phyloP scores from a whole-genome alignment of 2,888 invertebrate genomes.

The Sicus ferrugineus region DNA sequence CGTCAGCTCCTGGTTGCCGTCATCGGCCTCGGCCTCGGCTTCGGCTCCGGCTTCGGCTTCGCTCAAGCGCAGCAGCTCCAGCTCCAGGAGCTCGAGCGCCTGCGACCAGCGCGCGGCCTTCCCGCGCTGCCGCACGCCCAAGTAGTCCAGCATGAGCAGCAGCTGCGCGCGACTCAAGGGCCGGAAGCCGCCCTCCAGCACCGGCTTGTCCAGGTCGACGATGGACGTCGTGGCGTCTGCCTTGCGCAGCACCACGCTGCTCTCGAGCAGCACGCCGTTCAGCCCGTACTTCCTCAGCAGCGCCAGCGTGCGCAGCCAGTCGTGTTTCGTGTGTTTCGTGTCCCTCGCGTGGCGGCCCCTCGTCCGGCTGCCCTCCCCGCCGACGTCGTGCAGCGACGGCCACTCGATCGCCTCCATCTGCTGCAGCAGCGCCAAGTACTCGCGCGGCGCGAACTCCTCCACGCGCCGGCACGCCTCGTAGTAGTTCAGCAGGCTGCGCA shows the following conservation, averaged over 20 bases:
- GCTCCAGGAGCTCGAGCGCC: slow-evolving; percentile 38
- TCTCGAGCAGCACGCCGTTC: slow-evolving; percentile 43
- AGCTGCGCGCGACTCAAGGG: slow-evolving; percentile 31
- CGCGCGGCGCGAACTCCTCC: slow-evolving; percentile 25
- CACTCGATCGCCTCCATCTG: slow-evolving; percentile 37
- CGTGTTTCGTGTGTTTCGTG: too few relatives aligned
- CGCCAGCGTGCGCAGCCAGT: slow-evolving; percentile 44
- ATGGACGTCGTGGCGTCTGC: slow-evolving; percentile 30
- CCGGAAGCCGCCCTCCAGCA: slow-evolving; percentile 39
- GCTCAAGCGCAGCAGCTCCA: slow-evolving; percentile 31
- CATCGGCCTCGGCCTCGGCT: slow-evolving; percentile 38
- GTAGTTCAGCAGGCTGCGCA: slow-evolving; percentile 31
- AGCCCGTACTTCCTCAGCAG: slow-evolving; percentile 43
- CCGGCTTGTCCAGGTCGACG: slow-evolving; percentile 43
- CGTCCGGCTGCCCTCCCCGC: slow-evolving; percentile 6
- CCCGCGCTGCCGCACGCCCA: slow-evolving; percentile 20
- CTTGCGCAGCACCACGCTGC: slow-evolving; percentile 36
- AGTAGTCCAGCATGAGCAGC: slow-evolving; percentile 29
- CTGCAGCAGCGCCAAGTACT: slow-evolving; percentile 40
- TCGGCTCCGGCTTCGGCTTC: slow-evolving; percentile 36
- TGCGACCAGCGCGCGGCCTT: background rate
- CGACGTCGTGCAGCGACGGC: slow-evolving; percentile 34
- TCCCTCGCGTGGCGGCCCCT: too few relatives aligned
- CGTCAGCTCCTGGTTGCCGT: slow-evolving; percentile 27
- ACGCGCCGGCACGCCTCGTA: slow-evolving; percentile 39